These are phyloP conservation scores for Hypsopygia costalis DNA, from an alignment of 2,888 invertebrate genomes.

Conservation along the genomic window DNA sequence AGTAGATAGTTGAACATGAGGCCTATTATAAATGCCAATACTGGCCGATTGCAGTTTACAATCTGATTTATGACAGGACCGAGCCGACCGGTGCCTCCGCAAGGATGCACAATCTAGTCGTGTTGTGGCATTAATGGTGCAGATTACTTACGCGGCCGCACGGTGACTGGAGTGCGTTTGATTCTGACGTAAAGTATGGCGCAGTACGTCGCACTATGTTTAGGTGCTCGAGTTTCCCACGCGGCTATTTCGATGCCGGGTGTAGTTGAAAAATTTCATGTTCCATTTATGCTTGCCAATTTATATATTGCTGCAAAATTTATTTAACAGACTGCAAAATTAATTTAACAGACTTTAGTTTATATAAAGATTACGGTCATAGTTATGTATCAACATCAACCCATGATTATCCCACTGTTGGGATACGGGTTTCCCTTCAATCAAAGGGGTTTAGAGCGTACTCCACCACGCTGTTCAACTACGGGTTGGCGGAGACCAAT, in stretches of 20 bases:
- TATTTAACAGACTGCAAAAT: too few species aligned
- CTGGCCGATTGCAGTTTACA: slow-evolving; percentile 37
- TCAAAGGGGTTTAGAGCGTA: too few species aligned
- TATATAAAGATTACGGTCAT: too few species aligned
- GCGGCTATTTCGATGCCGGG: slow-evolving; percentile 26
- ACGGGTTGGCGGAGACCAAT: too few species aligned
- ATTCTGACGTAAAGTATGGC: slow-evolving; percentile 64
- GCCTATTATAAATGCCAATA: slow-evolving; percentile 35
- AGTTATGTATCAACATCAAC: too few species aligned
- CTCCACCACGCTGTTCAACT: too few species aligned
- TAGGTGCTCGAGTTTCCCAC: slow-evolving; percentile 62
- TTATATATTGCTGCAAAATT: too few species aligned
- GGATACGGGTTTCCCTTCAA: too few species aligned
- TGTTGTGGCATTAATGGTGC: slow-evolving; percentile 48
- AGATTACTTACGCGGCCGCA: slow-evolving; percentile 45
- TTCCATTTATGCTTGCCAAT: too few species aligned
- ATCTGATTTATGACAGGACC: slow-evolving; percentile 36
- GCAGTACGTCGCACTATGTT: slow-evolving; percentile 35
- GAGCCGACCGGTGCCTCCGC: slow-evolving; percentile 37
- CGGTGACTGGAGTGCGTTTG: slow-evolving; percentile 52
- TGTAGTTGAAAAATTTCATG: too few species aligned
- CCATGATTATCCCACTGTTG: too few species aligned
- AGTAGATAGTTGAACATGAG: slow-evolving; percentile 22
- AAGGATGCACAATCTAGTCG: slow-evolving; percentile 69
- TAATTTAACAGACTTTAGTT: too few species aligned